Conservation (phyloP, 2,113 vertebrate species). For the Talpa occidentalis region DNA sequence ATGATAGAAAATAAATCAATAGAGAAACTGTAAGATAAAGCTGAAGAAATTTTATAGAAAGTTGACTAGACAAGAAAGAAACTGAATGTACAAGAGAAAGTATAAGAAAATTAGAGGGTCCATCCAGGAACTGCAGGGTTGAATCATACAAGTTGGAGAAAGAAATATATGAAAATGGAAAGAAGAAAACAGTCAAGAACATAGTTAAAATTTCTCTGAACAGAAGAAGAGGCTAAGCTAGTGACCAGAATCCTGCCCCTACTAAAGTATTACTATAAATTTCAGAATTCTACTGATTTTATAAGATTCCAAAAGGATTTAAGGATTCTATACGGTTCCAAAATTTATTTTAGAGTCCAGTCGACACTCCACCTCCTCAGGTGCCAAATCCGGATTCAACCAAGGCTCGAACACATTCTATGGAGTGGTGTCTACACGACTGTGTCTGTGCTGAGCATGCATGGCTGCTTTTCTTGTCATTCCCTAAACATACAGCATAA, state of each 20-base stretch:
- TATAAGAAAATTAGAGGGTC: constrained; percentile 1
- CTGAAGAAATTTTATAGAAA: neutral
- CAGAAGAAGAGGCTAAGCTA: neutral
- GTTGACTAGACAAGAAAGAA: neutral
- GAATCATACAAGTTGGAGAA: neutral
- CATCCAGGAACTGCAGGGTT: neutral
- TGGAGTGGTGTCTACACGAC: neutral
- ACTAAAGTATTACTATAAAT: neutral
- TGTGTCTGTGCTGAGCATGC: neutral
- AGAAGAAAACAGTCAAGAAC: neutral
- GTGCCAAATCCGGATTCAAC: neutral
- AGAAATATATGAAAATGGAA: constrained; percentile 17
- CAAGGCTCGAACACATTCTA: neutral
- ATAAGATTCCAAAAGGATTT: too few relatives aligned
- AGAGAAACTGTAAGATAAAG: neutral
- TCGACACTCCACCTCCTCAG: neutral
- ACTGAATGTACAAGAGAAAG: neutral
- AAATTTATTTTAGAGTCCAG: neutral
- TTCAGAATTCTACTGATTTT: neutral
- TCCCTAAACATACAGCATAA: neutral
- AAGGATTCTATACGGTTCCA: too few relatives aligned
- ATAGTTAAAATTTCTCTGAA: neutral
- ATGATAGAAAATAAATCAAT: neutral
- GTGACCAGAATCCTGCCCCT: neutral
- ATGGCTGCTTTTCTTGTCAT: neutral